Evolutionary conservation across 1,140 invertebrate species (phyloP), one percentile per base, ranked within the genome.

Genomic region (Belonocnema kinseyi): DNA sequence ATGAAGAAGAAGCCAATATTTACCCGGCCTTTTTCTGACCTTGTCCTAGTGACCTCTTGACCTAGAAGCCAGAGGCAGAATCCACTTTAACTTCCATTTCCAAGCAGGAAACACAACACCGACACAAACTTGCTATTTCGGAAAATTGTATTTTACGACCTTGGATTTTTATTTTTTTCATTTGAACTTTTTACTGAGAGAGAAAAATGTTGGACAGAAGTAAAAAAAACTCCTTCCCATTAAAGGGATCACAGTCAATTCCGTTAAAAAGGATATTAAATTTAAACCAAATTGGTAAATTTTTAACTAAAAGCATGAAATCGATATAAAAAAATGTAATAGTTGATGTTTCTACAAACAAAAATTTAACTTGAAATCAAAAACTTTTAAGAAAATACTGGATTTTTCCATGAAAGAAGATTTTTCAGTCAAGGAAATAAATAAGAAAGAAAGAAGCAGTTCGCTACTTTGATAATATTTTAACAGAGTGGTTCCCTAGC

Each of bases 41-140:
- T 87, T 88, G 87, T 81, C 83, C 87, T 82, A 85, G 82, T 88
- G 75, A 84, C 86, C 86, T 84, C 82, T 87, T 83, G 87, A 88
- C 86, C 87, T 75, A 83, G 71, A 61, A 71, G 33, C 58, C 40
- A 50, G n/a, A 51, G 56, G 16, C 33, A 66, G 58, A 66, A 66
- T 66, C 53, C n/a, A 54, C 53, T 54, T 66, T 33, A 66, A 33
- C 21, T 66, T 16, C 21, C 6, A 40, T 66, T 40, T 40, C 26
- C 58, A 16, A 40, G 21, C 21, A 66, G 26, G 21, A 66, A 66
- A 40, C 11, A 61, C 58, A 66, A 66, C 12, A 40, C 6, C 21
- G 26, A 40, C 33, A 33, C 58, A 16, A 61, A 40, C 58, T 21
- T 66, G 19, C 33, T 58, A 17, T 66, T 46, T 66, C 58, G 21